Evolutionary conservation across 1,140 invertebrate genomes (phyloP), one percentile per base, ranked within the genome.

Genomic region (Calephelis nemesis): DNA sequence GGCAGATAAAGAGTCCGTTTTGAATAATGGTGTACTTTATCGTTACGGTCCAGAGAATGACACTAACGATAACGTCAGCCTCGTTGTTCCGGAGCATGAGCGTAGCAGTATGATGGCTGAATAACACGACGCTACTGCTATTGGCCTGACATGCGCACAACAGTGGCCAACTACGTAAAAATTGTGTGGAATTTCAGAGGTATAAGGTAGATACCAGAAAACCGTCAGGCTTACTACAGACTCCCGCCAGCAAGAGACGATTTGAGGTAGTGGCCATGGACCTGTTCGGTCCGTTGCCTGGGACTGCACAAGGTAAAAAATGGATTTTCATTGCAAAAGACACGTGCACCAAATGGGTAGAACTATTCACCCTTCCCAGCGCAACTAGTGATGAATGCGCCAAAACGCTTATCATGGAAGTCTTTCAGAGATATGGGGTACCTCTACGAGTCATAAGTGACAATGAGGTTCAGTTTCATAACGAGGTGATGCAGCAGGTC

Each of bases 311-410:
- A n/a, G 65, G 67, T 3, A 68, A 85, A n/a, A 74, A 62, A 8
- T 80, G 81, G 75, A 75, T 88, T 9, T 63, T 88, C 8, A 78
- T 84, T 8, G 68, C 83, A 0, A 79, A 87, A 73, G 85, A 87
- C 63, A n/a, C 73, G 0, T 67, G 72, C 19, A 74, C 78, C 1
- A 77, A 79, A 40, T 90, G 79, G 80, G 77, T 90, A 4, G 83
- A 89, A 63, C 47, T 86, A 11, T 79, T 81, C 45, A 54, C 86
- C 0, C 19, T 88, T 47, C 19, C 62, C n/a, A 15, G 63, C 39
- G 85, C 86, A 7, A 85, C 79, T 8, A 65, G 45, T n/a, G 68
- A 63, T 71, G 82, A 74, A 68, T 85, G 70, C 74, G 80, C 84
- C 47, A 66, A 73, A 63, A 63, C 47, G 54, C n/a, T 74, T 11